These are phyloP conservation scores for Gymnoscelis rufifasciata DNA, from an alignment of 2,888 invertebrate genomes.

Conservation along the genomic window DNA sequence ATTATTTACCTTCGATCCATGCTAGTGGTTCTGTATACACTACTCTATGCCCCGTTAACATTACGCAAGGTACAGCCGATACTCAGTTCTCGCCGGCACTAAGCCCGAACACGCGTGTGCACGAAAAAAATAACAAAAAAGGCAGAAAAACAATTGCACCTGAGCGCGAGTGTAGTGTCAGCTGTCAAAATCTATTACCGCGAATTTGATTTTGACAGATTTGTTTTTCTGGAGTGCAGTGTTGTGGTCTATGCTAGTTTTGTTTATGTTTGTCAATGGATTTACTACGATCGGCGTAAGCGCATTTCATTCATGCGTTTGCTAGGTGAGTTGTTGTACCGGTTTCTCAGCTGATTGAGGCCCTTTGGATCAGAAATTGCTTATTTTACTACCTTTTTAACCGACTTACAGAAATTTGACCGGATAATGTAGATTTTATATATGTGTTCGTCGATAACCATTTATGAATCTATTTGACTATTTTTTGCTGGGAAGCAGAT, in stretches of 20 bases:
- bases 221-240: constrained; percentile 24
- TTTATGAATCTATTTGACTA: too few relatives aligned
- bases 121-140: constrained; percentile 36
- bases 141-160: constrained; percentile 33
- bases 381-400: constrained; percentile 13
- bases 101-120: constrained; percentile 51
- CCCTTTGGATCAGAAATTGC: constrained; percentile 7
- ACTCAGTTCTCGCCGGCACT: constrained; percentile 59
- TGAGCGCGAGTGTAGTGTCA: constrained; percentile 38
- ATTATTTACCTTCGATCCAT: constrained; percentile 23
- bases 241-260: constrained; percentile 24
- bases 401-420: too few relatives aligned
- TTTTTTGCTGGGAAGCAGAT: too few relatives aligned
- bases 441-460: too few relatives aligned
- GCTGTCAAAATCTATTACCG: constrained; percentile 39
- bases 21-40: constrained; percentile 53
- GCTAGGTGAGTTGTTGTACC: constrained; percentile 52
- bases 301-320: constrained; percentile 55
- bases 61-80: constrained; percentile 68
- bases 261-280: constrained; percentile 59
- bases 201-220: constrained; percentile 16
- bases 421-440: too few relatives aligned
- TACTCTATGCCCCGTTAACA: constrained; percentile 73
- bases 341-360: constrained; percentile 42
- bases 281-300: constrained; percentile 48